Base-by-base conservation (phyloP, 2,113 vertebrate species). In the Lagopus muta region DNA sequence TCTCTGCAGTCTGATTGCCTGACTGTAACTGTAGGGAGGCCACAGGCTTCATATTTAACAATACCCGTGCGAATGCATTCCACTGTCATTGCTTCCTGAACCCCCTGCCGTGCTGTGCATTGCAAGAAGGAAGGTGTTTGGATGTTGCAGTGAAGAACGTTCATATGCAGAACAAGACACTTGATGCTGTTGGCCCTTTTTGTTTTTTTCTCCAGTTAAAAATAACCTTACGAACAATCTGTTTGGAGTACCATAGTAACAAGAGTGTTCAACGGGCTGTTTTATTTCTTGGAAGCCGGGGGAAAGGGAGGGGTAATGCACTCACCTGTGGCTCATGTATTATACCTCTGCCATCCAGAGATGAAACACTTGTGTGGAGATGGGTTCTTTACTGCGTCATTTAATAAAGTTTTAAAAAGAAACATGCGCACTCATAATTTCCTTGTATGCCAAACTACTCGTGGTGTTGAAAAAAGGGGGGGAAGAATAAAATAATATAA, bases 271-370 rank as follows among this genome's bases (percentile, higher is more conserved):
- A 94, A 90, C 92, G 94, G 88, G 88, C 92, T 97, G 96, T 95
- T 98, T 96, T 96, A 77, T 97, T 97, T 96, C 91, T 91, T 95
- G 90, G 96, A 97, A 97, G 95, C 93, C 88, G 92, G 93, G 88
- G 88, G 94, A 81, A 86, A 76, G 91, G 94, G 70, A 86, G 74
- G 92, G 89, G 82, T 82, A 72, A 91, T 88, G 83, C 90, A 92
- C 87, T 95, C 92, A 94, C 89, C 94, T 91, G 83, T 96, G 91
- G 93, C 94, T 97, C 93, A 88, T 97, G 95, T 96, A 94, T 97
- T 96, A 97, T 95, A 97, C 97, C 95, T 98, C 96, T 97, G 96
- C 94, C 97, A 91, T 96, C 90, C 95, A 86, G 93, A 94, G 95
- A 95, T 97, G 95, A 96, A 96, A 97, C 83, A 93, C 94, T 86